Conservation (phyloP, 1,140 invertebrate genomes). For the Musca domestica region DNA sequence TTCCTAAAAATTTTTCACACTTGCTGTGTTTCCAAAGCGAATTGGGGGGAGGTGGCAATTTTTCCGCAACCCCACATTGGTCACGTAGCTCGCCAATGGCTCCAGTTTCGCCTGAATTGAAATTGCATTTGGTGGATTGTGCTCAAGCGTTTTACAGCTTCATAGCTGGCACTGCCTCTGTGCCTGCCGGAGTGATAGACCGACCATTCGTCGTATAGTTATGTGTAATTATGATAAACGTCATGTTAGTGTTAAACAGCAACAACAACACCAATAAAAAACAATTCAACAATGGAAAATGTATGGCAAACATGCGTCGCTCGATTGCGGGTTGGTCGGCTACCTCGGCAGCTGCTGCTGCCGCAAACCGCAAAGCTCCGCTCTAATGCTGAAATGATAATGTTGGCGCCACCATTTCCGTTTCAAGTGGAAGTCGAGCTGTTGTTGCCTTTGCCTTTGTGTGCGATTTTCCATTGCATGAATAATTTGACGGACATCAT, state of each 20-base stretch:
- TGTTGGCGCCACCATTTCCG: constrained; percentile 12
- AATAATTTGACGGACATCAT: no score
- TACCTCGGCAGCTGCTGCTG: no score
- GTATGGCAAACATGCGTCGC: neutral
- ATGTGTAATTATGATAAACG: constrained; percentile 16
- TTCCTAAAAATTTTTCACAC: neutral
- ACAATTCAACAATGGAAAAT: neutral
- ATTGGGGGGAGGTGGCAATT: neutral
- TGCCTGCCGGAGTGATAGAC: no score
- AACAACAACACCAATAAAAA: no score
- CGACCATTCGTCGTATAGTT: no score
- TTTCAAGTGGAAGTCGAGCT: neutral
- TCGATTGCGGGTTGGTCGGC: neutral
- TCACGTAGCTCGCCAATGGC: neutral
- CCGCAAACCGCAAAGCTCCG: constrained; percentile 1
- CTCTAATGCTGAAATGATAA: neutral
- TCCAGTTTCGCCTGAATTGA: neutral
- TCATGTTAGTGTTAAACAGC: constrained; percentile 6
- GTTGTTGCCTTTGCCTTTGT: no score
- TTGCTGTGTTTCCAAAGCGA: neutral
- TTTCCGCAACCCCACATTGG: neutral
- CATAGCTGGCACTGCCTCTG: neutral
- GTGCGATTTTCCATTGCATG: no score
- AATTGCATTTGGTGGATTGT: neutral
- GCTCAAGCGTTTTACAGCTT: neutral